phyloP scores from a whole-genome alignment of 2,888 invertebrate genomes.

The Anticlea derivata region DNA sequence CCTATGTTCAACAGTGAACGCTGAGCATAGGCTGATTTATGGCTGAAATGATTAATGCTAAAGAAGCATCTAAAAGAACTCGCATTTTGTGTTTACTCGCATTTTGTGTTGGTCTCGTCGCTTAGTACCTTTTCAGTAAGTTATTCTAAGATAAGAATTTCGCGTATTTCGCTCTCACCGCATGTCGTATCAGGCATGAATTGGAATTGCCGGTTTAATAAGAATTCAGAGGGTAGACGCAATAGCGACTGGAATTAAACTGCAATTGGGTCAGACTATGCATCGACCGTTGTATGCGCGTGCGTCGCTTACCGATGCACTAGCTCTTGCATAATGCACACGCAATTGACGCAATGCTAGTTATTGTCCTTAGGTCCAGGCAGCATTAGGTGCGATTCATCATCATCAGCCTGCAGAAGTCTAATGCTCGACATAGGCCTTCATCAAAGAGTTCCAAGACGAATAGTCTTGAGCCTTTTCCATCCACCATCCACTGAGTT shows the following conservation, averaged over 20 bases:
- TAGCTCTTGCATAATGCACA: slow-evolving; percentile 59
- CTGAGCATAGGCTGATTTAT: too few relatives aligned
- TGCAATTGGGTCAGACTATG: slow-evolving; percentile 72
- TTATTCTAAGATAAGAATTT: neutral
- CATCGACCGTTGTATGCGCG: slow-evolving; percentile 74
- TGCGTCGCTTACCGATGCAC: slow-evolving; percentile 66
- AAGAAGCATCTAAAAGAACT: too few relatives aligned
- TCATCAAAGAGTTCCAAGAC: too few relatives aligned
- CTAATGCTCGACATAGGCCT: too few relatives aligned
- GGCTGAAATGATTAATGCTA: too few relatives aligned
- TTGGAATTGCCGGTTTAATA: slow-evolving; percentile 28
- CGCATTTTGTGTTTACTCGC: too few relatives aligned
- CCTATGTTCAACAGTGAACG: too few relatives aligned
- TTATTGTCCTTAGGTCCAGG: slow-evolving; percentile 51
- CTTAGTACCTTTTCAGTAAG: too few relatives aligned
- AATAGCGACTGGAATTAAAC: slow-evolving; percentile 61
- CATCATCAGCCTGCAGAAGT: too few relatives aligned
- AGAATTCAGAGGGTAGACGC: slow-evolving; percentile 33
- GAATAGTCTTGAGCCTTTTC: too few relatives aligned
- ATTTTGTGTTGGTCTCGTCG: too few relatives aligned
- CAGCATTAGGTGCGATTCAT: slow-evolving; percentile 1
- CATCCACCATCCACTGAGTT: too few relatives aligned
- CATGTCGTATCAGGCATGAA: slow-evolving; percentile 29
- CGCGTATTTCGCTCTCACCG: slow-evolving; percentile 16
- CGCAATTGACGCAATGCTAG: slow-evolving; percentile 7